A percentile compares a stretch with the other conserved stretches of the same genome.
Conservation (phyloP, 2,888 invertebrate genomes). For the Drosophila crucigera region DNA sequence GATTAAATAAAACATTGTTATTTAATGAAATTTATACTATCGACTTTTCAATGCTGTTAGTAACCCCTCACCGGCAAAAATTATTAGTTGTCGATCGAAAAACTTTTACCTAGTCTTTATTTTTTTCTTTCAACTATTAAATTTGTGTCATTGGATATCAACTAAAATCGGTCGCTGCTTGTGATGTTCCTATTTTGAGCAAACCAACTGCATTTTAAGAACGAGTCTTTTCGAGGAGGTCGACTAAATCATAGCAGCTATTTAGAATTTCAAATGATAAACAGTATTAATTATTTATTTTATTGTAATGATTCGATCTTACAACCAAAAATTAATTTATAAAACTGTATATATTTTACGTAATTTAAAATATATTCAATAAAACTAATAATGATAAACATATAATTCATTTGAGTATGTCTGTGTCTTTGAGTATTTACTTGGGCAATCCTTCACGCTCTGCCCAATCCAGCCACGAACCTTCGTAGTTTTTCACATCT, state of each 20-base stretch:
- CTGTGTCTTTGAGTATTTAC: slow-evolving; percentile 34
- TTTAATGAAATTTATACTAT: background rate
- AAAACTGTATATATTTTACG: too few species aligned
- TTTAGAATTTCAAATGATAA: background rate
- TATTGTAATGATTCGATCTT: slow-evolving; percentile 21
- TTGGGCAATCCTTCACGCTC: slow-evolving; percentile 80
- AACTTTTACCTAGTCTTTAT: background rate
- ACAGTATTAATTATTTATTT: slow-evolving; percentile 5
- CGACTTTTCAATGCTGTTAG: background rate
- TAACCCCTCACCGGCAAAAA: background rate
- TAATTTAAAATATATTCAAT: slow-evolving; percentile 16
- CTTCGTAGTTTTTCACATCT: slow-evolving; percentile 82
- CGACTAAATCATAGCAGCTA: slow-evolving; percentile 35
- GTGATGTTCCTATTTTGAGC: too few species aligned
- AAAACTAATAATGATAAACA: background rate
- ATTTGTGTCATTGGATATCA: too few species aligned
- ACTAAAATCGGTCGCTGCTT: too few species aligned
- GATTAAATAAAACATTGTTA: background rate
- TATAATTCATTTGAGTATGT: background rate
- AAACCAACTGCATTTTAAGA: too few species aligned
- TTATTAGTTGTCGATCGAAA: background rate
- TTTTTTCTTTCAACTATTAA: background rate
- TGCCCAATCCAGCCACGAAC: slow-evolving; percentile 84
- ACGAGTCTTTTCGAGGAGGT: slow-evolving; percentile 29
- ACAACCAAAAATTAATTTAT: slow-evolving; percentile 5